phyloP scores from a whole-genome alignment of 2,113 vertebrate genomes.

The Urocolius indicus region DNA sequence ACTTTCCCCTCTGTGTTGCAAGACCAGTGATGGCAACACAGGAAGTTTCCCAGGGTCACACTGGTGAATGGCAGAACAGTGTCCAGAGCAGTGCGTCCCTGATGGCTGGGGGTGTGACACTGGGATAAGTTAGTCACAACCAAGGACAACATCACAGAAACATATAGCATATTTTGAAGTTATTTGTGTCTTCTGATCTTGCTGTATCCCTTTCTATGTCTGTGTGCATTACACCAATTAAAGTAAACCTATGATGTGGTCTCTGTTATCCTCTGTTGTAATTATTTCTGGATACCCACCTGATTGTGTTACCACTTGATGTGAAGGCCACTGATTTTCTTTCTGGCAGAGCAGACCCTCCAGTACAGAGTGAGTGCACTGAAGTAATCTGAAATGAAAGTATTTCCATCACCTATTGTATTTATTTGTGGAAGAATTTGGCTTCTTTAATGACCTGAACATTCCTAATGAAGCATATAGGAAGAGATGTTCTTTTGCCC shows the following conservation, averaged over 20 bases:
- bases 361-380: neutral
- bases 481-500: neutral
- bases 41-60: neutral
- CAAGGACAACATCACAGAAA: neutral
- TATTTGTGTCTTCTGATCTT: neutral
- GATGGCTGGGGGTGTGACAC: neutral
- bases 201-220: neutral
- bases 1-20: neutral
- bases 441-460: neutral
- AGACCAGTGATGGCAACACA: neutral
- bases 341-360: neutral
- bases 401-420: rapidly evolving
- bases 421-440: neutral
- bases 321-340: neutral
- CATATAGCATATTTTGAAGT: neutral
- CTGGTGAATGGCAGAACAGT: neutral
- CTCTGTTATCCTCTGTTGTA: neutral
- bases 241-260: neutral
- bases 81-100: neutral
- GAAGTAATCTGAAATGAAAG: neutral
- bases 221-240: neutral
- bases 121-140: neutral
- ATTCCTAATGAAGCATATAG: neutral
- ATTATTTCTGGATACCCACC: neutral
- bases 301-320: neutral